Percentiles rank a stretch among this genome's conserved stretches.
These are phyloP conservation scores for Callosobruchus maculatus DNA, from an alignment of 2,888 invertebrate species.

Conservation along the genomic window DNA sequence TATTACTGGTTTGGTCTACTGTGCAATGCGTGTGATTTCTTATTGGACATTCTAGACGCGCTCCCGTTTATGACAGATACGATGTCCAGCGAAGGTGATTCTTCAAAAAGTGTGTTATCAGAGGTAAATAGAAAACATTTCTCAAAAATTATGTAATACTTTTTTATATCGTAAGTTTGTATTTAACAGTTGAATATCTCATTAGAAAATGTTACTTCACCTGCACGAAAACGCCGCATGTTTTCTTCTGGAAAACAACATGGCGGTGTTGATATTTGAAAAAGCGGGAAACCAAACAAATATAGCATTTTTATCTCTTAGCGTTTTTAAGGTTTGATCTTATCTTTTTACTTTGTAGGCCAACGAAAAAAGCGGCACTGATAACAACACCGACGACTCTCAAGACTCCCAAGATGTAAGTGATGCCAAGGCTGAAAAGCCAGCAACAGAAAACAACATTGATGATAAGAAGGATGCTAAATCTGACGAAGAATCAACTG, in stretches of 20 bases:
- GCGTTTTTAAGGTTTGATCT: background rate
- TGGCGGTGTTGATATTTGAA: constrained; percentile 49
- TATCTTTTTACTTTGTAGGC: constrained; percentile 23
- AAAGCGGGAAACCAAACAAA: constrained; percentile 46
- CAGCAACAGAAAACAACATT: constrained; percentile 23
- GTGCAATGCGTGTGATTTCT: constrained; percentile 42
- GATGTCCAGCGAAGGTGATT: constrained; percentile 50
- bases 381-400: constrained; percentile 38
- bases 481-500: constrained; percentile 21
- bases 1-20: background rate
- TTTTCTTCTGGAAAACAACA: constrained; percentile 43
- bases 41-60: constrained; percentile 47
- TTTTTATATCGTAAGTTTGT: background rate
- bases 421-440: constrained; percentile 23
- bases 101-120: constrained; percentile 43
- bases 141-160: constrained; percentile 2
- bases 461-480: constrained; percentile 30
- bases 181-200: background rate
- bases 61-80: constrained; percentile 39
- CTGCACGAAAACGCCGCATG: constrained; percentile 34
- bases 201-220: background rate
- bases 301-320: background rate
- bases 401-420: constrained; percentile 35
- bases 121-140: constrained; percentile 39
- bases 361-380: constrained; percentile 34